Conservation (phyloP, 1,140 invertebrate genomes). For the Drosophila melanogaster region Release_6_plus_ISO1_MT NT_033777.3:14312501-14313000, state of each 20-base stretch:
- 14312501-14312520: conserved; percentile 86
- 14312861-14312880: conserved; percentile 33
- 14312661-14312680: conserved; percentile 69
- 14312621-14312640: conserved; percentile 72
- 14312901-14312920: conserved; percentile 74
- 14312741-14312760: conserved; percentile 66
- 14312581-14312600: conserved; percentile 87
- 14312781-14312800: conserved; percentile 76
- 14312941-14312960: conserved; percentile 68
- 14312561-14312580: conserved; percentile 86
- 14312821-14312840: conserved; percentile 48
- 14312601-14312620: conserved; percentile 83
- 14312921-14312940: conserved; percentile 65
- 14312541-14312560: conserved; percentile 88
- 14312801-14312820: conserved; percentile 78
- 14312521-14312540: conserved; percentile 87
- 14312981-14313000: conserved; percentile 61
- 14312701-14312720: too few relatives aligned
- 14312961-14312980: conserved; percentile 67
- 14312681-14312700: conserved; percentile 57
- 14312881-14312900: conserved; percentile 45
- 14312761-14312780: conserved; percentile 66
- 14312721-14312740: neutral
- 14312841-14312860: conserved; percentile 17
- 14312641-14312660: conserved; percentile 72